These are phyloP conservation scores for Danaus melanippus DNA, from an alignment of 1,140 invertebrate species.

Conservation along the genomic window DNA sequence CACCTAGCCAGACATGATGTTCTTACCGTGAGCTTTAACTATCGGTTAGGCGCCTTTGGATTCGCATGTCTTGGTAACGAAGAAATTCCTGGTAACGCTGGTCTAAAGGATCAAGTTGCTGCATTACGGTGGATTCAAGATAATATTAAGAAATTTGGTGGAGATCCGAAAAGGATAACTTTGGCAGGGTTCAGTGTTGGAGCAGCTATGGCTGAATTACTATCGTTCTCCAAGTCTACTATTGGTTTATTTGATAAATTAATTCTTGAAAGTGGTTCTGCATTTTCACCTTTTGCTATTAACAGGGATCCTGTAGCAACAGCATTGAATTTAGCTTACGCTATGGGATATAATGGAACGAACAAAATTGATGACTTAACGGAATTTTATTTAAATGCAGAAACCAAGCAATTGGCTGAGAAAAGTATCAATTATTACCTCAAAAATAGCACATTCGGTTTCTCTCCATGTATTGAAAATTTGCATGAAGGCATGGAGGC, in stretches of 20 bases:
- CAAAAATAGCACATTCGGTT: slow-evolving; percentile 59
- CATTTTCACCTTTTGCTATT: slow-evolving; percentile 49
- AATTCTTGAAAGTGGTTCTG: slow-evolving; percentile 61
- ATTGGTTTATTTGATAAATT: slow-evolving; percentile 51
- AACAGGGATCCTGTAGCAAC: slow-evolving; percentile 53
- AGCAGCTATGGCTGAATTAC: slow-evolving; percentile 53
- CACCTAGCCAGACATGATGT: slow-evolving; percentile 50
- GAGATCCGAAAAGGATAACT: slow-evolving; percentile 76
- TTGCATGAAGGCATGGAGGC: slow-evolving; percentile 37
- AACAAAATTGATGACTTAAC: slow-evolving; percentile 46
- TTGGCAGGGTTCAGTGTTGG: slow-evolving; percentile 75
- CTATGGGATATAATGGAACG: slow-evolving; percentile 48
- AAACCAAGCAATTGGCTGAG: slow-evolving; percentile 24
- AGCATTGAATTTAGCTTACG: slow-evolving; percentile 48
- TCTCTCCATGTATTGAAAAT: slow-evolving; percentile 57
- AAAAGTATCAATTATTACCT: slow-evolving; percentile 55
- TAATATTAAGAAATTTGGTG: slow-evolving; percentile 77
- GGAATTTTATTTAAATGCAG: slow-evolving; percentile 53
- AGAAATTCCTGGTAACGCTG: slow-evolving; percentile 75
- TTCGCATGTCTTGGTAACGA: slow-evolving; percentile 74
- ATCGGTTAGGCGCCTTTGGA: slow-evolving; percentile 64
- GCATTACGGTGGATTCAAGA: slow-evolving; percentile 72
- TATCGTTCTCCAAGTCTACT: slow-evolving; percentile 42
- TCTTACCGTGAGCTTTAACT: slow-evolving; percentile 54
- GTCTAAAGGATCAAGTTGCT: slow-evolving; percentile 75